Evolutionary conservation across 2,113 vertebrate genomes (phyloP).

Genomic region (Ancistrus triradiatus): DNA sequence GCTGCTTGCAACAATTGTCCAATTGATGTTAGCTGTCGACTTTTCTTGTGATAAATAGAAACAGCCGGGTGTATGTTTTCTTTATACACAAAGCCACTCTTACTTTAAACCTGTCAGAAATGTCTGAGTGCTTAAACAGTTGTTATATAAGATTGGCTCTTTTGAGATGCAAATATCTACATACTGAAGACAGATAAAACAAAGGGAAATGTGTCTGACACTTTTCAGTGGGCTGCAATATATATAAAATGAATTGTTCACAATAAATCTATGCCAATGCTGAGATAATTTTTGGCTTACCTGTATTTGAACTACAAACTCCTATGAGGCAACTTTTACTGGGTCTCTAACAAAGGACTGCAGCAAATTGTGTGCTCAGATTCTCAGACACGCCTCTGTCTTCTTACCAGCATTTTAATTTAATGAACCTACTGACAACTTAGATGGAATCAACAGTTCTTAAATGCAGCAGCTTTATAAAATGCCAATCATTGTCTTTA

Average conservation of each 20-base stretch:
- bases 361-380: slow-evolving; percentile 23
- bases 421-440: slow-evolving; percentile 55
- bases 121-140: slow-evolving; percentile 12
- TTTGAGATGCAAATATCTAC: too few species aligned
- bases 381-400: slow-evolving; percentile 31
- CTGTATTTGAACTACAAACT: slow-evolving; percentile 28
- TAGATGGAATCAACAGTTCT: slow-evolving; percentile 57
- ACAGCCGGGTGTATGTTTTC: too few species aligned
- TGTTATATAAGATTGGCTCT: background rate
- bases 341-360: slow-evolving; percentile 1
- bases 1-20: too few species aligned
- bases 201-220: too few species aligned
- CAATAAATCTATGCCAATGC: too few species aligned
- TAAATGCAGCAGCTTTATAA: slow-evolving; percentile 52
- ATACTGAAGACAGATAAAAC: too few species aligned
- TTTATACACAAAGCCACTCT: slow-evolving; percentile 16
- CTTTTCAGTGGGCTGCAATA: too few species aligned
- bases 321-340: background rate
- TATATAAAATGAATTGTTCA: too few species aligned
- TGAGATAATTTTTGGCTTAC: too few species aligned
- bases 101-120: slow-evolving; percentile 5
- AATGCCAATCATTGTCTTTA: slow-evolving; percentile 53
- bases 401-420: slow-evolving; percentile 49
- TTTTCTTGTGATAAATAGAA: too few species aligned
- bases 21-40: too few species aligned